Evolutionary conservation across 2,113 vertebrate genomes (phyloP).

Genomic region (Chionodraco myersi): DNA sequence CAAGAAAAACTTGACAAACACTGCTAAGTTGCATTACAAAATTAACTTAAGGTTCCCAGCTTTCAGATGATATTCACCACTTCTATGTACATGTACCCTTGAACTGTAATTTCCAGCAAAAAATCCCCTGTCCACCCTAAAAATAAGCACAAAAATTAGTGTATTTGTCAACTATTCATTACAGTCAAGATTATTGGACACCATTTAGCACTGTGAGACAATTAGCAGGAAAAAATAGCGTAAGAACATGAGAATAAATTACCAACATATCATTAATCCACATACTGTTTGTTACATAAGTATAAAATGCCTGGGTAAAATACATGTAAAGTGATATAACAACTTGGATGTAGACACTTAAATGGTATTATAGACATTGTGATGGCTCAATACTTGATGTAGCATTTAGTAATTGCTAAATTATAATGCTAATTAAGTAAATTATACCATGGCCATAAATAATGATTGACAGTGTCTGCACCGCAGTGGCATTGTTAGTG

Average conservation of each 20-base stretch:
- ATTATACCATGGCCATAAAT: not conserved
- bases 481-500: not conserved
- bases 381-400: not conserved
- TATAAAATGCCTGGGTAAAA: not conserved
- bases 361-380: not conserved
- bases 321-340: not conserved
- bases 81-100: no score
- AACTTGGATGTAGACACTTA: not conserved
- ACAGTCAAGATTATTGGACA: not conserved
- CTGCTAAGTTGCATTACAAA: no score
- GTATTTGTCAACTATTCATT: not conserved
- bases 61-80: no score
- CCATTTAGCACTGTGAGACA: not conserved
- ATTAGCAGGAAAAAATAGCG: no score
- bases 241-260: no score
- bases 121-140: no score
- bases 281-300: not conserved
- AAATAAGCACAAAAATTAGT: no score
- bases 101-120: no score
- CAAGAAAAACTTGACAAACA: no score
- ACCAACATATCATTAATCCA: not conserved
- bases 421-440: slow-evolving; percentile 2
- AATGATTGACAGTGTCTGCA: not conserved
- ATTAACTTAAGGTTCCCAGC: no score
- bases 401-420: not conserved